Base-by-base conservation (phyloP, 2,888 invertebrate species). In the Hemistola chrysoprasaria region DNA sequence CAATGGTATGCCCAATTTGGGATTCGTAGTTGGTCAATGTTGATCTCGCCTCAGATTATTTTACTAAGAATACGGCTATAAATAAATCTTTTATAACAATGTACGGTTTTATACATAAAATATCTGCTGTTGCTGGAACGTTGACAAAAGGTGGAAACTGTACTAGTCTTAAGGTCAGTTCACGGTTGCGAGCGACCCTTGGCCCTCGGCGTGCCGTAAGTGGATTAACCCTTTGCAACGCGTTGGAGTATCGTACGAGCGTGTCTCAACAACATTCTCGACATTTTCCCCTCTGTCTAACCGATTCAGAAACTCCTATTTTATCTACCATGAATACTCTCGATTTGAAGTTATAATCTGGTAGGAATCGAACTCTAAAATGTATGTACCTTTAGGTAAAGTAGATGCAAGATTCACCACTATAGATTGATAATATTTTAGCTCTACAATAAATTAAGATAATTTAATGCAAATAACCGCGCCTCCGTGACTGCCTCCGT, bases 1-100 rank as follows among this genome's bases (percentile, higher is more conserved):
- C 85, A 85, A 86, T 85, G 86, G 82, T 44, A 59, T 67, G 69
- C 76, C 86, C 84, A 85, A 86, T 83, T 84, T 78, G 78, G 84
- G 63, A 55, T 55, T 61, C 58, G 62, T 65, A 69, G 65, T 64
- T 61, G 62, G 69, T 48, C 52, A 44, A 45, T 24, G 40, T 35
- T 52, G 60, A 71, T 71, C 69, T 67, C 65, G 55, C 59, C 56
- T 50, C 66, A 66, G 70, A 72, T 65, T 60, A 42, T 42, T 55
- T 50, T 44, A 50, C 38, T 46, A 41, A 28, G 50, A 44, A 55
- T 52, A 40, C 31, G 50, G 48, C 43, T 48, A 52, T 55, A 53
- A 50, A 53, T 55, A 55, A 46, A 43, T 36, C 52, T 8, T 40
- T 41, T 46, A 38, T 52, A 47, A 52, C 50, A 40, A 48, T 44